phyloP scores from a whole-genome alignment of 2,888 invertebrate genomes.

The Sinopyrophorus schimmeli region DNA sequence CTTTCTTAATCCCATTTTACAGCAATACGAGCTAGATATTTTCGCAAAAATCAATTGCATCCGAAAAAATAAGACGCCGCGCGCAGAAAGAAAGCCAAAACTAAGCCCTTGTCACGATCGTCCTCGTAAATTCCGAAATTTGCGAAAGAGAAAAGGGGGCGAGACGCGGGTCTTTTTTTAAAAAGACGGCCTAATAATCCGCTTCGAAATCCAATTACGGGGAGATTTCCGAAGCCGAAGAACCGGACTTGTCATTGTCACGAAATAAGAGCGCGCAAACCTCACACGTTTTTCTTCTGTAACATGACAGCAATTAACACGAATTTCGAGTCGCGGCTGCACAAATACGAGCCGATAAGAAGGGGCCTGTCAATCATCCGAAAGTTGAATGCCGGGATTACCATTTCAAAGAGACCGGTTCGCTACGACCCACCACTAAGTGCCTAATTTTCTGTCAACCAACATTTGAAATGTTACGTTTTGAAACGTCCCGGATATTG shows the following conservation, averaged over 20 bases:
- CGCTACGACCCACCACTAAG: constrained; percentile 50
- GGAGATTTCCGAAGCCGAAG: background rate
- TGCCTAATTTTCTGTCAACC: constrained; percentile 53
- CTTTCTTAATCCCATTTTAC: no score
- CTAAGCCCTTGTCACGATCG: no score
- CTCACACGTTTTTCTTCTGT: constrained; percentile 27
- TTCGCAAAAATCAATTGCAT: no score
- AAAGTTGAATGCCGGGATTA: constrained; percentile 48
- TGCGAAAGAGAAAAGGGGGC: no score
- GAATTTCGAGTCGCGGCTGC: constrained; percentile 38
- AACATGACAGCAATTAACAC: constrained; percentile 45
- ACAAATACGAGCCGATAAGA: constrained; percentile 43
- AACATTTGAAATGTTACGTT: constrained; percentile 48
- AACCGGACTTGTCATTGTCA: constrained; percentile 19
- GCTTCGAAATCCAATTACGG: constrained; percentile 14
- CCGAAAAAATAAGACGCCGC: no score
- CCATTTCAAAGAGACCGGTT: constrained; percentile 51
- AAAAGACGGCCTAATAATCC: no score
- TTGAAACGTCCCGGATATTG: constrained; percentile 48
- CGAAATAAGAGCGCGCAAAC: constrained; percentile 21
- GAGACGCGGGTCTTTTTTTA: no score
- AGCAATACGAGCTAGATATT: no score
- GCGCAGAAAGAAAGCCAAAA: no score
- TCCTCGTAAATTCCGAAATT: no score
- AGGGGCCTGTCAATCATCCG: constrained; percentile 51